Evolutionary conservation across 2,113 vertebrate genomes (phyloP), one percentile per base, ranked within the genome.

Genomic region (Quiscalus mexicanus): DNA sequence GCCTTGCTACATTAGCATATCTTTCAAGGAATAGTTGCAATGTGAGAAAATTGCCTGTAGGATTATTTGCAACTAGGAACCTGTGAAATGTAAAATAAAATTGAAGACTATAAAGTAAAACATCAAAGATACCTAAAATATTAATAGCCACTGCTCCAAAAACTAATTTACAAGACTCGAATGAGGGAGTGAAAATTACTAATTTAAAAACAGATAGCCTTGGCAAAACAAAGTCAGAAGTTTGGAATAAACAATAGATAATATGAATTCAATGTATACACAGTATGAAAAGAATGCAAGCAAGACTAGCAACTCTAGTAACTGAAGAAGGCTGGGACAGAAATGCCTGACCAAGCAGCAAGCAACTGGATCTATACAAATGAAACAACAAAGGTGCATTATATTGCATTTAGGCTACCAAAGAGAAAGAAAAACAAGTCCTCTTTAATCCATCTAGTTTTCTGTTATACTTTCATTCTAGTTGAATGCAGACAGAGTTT

Each of bases 21-120:
- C 96, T 98, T 98, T 98, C 97, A 98, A 98, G 97, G 94, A 97
- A 97, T 97, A 97, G 97, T 97, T 98, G 97, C 97, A 98, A 97
- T 97, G 96, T 96, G 96, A 98, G 97, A 98, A 98, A 98, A 98
- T 98, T 98, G 98, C 97, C 97, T 92, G 94, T 98, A 98, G 97
- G 97, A 98, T 98, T 98, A 98, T 98, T 98, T 98, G 97, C 97
- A 96, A 95, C 98, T 95, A 97, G 97, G 69, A 98, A 98, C 96
- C 96, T 98, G 98, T 98, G 98, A 98, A 98, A 98, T 98, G 97
- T 98, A 98, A 98, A 98, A 98, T 97, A 98, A 98, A 98, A 98
- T 97, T 96, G 97, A 98, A 98, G 96, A 98, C 94, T 98, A 96
- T 98, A 98, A 98, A 98, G 97, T 96, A 98, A 97, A 98, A 98